Conservation (phyloP, 2,797 vertebrate species). For the Peromyscus attwateri region DNA sequence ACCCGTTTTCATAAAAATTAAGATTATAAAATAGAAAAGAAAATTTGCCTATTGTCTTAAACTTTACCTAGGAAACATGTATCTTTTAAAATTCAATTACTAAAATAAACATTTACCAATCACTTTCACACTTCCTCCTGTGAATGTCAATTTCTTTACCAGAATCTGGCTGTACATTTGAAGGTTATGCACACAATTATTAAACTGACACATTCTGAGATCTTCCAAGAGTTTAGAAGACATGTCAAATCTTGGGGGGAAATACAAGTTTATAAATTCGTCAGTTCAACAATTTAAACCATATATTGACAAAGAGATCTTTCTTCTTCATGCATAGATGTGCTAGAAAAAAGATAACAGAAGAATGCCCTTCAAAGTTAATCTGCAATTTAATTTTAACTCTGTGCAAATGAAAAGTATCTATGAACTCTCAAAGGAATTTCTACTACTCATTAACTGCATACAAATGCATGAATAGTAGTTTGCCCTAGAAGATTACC, state of each 20-base stretch:
- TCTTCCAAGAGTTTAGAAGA: slow-evolving; percentile 39
- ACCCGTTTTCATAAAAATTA: background rate
- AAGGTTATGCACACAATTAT: background rate
- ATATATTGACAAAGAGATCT: slow-evolving; percentile 59
- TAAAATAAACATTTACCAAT: slow-evolving; percentile 66
- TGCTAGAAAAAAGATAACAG: slow-evolving; percentile 59
- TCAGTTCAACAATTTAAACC: slow-evolving; percentile 56
- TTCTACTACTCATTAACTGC: slow-evolving; percentile 76
- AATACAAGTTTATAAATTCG: slow-evolving; percentile 51
- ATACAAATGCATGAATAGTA: slow-evolving; percentile 65
- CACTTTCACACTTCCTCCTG: slow-evolving; percentile 32
- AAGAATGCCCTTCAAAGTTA: slow-evolving; percentile 72
- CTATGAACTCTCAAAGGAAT: slow-evolving; percentile 56
- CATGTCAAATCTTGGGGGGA: background rate
- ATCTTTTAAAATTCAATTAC: slow-evolving; percentile 47
- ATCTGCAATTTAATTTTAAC: slow-evolving; percentile 68
- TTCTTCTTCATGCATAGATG: slow-evolving; percentile 72
- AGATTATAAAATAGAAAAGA: background rate
- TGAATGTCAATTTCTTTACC: slow-evolving; percentile 30
- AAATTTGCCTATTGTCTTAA: slow-evolving; percentile 6
- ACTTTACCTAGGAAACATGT: background rate
- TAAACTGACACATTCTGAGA: slow-evolving; percentile 1
- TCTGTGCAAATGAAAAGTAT: slow-evolving; percentile 69
- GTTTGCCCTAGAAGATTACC: slow-evolving; percentile 71
- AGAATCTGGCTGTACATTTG: background rate